Evolutionary conservation across 1,140 invertebrate species (phyloP), one percentile per base, ranked within the genome.

Genomic region (Leptoteleia sp.): DNA sequence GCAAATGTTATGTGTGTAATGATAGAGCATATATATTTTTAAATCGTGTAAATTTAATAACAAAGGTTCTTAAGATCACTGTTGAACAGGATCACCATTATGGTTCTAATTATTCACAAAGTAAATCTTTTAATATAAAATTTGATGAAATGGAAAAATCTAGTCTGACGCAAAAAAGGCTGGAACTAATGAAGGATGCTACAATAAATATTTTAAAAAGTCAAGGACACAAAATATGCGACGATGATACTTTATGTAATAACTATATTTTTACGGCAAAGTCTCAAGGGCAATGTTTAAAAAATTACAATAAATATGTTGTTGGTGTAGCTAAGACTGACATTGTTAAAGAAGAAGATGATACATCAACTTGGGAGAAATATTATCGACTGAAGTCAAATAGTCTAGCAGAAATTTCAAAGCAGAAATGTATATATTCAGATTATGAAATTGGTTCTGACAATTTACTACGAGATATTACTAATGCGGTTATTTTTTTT

Each of bases 401-500:
- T 12, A 75, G 83, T 40, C 31, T 85, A 1, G 50, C 17, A 19
- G 87, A 90, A 65, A 64, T 85, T 12, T 89, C 86, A 45, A 90
- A 90, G 83, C 83, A 89, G 6, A 86, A 89, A 37, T 84, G 90
- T 37, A 84, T 91, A 43, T 59, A 79, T 13, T 83, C 19, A 40
- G 38, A 48, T 19, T 54, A 55, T 4, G 42, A 54, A n/a, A 76
- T 77, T 68, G 64, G 80, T 43, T 64, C 45, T 84, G n/a, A 82
- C 17, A 67, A 81, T 16, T 76, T 86, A 57, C 73, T 89, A 71
- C 1, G 80, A 12, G 87, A 92, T 25, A 82, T 94, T 7, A 93
- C 93, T 0, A 85, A 90, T 61, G 92, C 93, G 11, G 90, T 92
- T 7, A 90, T 91, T 0, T 90, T 83, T 3, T 92, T 94, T 82